Evolutionary conservation across 2,797 vertebrate genomes (phyloP).

Genomic region (Phataginus tricuspis): DNA sequence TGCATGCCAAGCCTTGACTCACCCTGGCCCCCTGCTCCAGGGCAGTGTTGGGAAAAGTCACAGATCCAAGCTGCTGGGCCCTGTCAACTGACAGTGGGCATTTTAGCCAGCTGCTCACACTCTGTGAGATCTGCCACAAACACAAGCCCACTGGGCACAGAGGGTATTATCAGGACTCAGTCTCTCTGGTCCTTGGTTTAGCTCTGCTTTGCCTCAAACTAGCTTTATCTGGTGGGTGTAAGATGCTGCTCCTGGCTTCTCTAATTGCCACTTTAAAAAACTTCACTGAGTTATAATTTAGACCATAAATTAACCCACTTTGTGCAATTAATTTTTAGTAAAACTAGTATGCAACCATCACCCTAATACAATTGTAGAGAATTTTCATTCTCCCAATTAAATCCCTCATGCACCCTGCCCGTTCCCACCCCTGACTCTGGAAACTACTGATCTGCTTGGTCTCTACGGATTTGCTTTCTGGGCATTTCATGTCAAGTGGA

Average conservation of each 20-base stretch:
- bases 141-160: rapidly evolving
- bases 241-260: background rate
- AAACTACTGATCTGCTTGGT: background rate
- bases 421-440: background rate
- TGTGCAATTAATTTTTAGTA: background rate
- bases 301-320: background rate
- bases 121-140: background rate
- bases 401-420: background rate
- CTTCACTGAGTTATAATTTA: background rate
- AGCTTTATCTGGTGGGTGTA: background rate
- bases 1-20: rapidly evolving
- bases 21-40: background rate
- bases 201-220: background rate
- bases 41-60: rapidly evolving
- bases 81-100: rapidly evolving
- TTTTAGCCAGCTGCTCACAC: background rate
- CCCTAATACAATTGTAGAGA: background rate
- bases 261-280: background rate
- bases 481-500: background rate
- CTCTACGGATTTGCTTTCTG: background rate
- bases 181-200: background rate
- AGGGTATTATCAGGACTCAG: background rate
- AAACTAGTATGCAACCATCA: background rate
- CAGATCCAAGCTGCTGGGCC: background rate
- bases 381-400: background rate